Base-by-base conservation (phyloP, 2,113 vertebrate species). In the Menura novaehollandiae region DNA sequence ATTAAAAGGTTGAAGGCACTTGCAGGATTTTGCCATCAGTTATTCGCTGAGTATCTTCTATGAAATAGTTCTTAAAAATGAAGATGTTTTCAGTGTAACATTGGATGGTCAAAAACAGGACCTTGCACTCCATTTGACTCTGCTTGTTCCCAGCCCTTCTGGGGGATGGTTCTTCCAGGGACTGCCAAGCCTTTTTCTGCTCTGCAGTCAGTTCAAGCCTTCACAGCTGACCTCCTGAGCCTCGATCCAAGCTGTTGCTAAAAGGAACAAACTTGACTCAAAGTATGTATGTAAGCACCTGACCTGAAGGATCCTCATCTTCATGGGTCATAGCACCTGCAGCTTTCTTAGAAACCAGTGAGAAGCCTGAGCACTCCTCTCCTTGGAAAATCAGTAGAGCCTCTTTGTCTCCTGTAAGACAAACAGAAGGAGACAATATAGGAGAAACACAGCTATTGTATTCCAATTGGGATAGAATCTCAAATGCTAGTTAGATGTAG, bases 151-250 rank as follows among this genome's bases (percentile, higher is more conserved):
- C n/a, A 69, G 55, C 12, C 11, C 24, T 62, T 76, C 59, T 12
- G 2, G 5, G 18, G 13, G 8, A 32, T 62, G 59, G 30, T 13
- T 64, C 16, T 83, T 83, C 43, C 15, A 53, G 23, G 33, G 21
- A 15, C n/a, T 66, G 21, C 10, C 39, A 59, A 52, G 35, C 1
- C 5, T 74, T 67, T 67, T 74, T 47, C 72, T 85, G 12, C 30
- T 39, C 33, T 86, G 15, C 13, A 15, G n/a, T 72, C 5, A 28
- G 5, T 71, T 89, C 19, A 27, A 9, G 7, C 15, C 16, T 63
- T 84, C 23, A 24, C 0, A 0, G 4, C 11, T 32, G 44, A 33
- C 3, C 4, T 44, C 26, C 18, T 30, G 32, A 77, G 18, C 18
- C 47, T 51, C 30, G 32, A 33, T 56, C 33, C n/a, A 44, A 49